Conservation (phyloP, 2,797 vertebrate species). For the Hafferia zeledoni region DNA sequence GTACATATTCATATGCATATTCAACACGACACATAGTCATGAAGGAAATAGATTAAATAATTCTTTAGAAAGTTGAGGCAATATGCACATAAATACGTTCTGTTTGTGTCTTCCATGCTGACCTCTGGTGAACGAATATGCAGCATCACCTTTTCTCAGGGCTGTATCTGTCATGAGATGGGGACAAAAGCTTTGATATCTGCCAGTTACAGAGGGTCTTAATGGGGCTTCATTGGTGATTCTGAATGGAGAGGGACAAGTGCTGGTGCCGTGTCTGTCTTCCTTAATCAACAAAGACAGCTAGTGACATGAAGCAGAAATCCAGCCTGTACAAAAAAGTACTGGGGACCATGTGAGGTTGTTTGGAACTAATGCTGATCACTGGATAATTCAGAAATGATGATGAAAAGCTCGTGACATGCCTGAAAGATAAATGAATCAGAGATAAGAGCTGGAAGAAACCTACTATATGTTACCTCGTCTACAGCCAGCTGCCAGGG, state of each 20-base stretch:
- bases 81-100: constrained; percentile 41
- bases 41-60: constrained; percentile 67
- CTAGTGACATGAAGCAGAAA: constrained; percentile 49
- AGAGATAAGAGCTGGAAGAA: constrained; percentile 12
- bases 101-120: constrained; percentile 47
- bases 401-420: constrained; percentile 42
- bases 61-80: constrained; percentile 16
- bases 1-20: constrained; percentile 39
- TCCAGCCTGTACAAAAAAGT: constrained; percentile 1
- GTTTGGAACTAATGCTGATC: constrained; percentile 29
- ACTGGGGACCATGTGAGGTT: constrained; percentile 1
- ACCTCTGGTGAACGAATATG: constrained; percentile 62
- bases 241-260: not conserved
- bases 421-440: constrained; percentile 51
- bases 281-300: constrained; percentile 34
- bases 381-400: constrained; percentile 36
- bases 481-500: not conserved
- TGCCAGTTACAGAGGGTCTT: constrained; percentile 24
- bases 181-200: constrained; percentile 27
- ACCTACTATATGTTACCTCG: not conserved
- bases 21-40: constrained; percentile 36
- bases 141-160: constrained; percentile 23
- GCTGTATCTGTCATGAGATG: constrained; percentile 41
- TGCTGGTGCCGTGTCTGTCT: not conserved
- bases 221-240: not conserved